Evolutionary conservation across 2,888 invertebrate genomes (phyloP), one percentile per base, ranked within the genome.

Genomic region (Leptinotarsa tumamoca): DNA sequence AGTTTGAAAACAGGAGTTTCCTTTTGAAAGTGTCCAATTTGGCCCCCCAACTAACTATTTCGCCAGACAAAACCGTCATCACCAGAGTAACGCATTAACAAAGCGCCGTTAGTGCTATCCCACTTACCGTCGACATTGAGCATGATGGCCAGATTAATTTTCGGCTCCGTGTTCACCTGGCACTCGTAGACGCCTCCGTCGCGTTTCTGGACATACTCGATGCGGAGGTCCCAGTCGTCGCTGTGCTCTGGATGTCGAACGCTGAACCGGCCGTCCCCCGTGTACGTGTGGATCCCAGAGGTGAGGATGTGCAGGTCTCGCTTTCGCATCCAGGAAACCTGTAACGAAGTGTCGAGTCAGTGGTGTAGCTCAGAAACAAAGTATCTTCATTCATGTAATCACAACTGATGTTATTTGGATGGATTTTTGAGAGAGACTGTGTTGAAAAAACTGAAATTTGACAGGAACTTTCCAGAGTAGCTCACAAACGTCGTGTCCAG

Each of bases 81-180:
- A 43, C 43, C 3, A 43, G 43, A 43, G 10, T 43, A 43, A 10
- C 10, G 43, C 10, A 43, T 43, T 43, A 43, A 43, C 43, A 43
- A 43, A 43, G 43, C 43, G 2, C 1, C 43, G 43, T 43, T 43
- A 43, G 67, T 13, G 18, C 33, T 33, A n/a, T 2, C 4, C 43
- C 63, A 81, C 87, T 90, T 90, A 96, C 96, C 95, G 93, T 95
- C 95, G 72, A 96, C 94, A 84, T 92, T 92, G 75, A 96, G 91
- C 85, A 92, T 89, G 84, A 96, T 92, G 66, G 95, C 95, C 91
- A 95, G 92, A 89, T 95, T 96, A 88, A 96, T 94, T 89, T 96
- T 96, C 23, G 96, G 96, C 87, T 96, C 96, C 0, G 95, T 96
- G 89, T 96, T 96, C 82, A 96, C 95, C 91, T 96, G 96, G 85